phyloP scores from a whole-genome alignment of 2,888 invertebrate species.

The Sphaerolaimus hirsutus region DNA sequence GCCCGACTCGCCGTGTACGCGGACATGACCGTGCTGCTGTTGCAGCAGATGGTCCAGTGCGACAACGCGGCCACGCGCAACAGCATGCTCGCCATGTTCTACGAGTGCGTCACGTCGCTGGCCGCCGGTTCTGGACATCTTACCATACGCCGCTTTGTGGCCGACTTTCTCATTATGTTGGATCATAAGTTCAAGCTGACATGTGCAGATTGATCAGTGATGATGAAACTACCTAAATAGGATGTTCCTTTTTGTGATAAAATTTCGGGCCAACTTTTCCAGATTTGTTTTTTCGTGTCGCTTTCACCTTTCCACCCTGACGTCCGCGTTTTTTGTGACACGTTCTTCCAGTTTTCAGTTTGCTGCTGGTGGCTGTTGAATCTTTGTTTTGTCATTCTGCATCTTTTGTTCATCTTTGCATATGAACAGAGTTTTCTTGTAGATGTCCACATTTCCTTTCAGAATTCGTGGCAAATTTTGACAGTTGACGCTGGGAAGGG shows the following conservation, averaged over 20 bases:
- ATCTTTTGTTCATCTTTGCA: too few relatives aligned
- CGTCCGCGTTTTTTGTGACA: background rate
- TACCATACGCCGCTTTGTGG: constrained; percentile 21
- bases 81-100: constrained; percentile 22
- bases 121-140: constrained; percentile 16
- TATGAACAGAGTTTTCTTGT: too few relatives aligned
- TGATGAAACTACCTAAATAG: background rate
- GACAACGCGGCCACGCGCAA: constrained; percentile 28
- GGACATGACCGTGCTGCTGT: constrained; percentile 56
- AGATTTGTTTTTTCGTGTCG: background rate
- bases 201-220: too few relatives aligned
- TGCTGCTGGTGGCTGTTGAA: too few relatives aligned
- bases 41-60: constrained; percentile 41
- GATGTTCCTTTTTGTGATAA: background rate
- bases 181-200: background rate
- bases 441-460: too few relatives aligned
- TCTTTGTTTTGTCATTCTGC: too few relatives aligned
- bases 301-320: background rate
- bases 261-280: background rate
- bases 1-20: constrained; percentile 58
- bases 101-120: constrained; percentile 1
- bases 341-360: background rate
- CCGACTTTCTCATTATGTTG: constrained; percentile 22
- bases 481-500: too few relatives aligned
- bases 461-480: too few relatives aligned